These are phyloP conservation scores for Ennomos fuscantarius DNA, from an alignment of 2,888 invertebrate species.

Conservation along the genomic window DNA sequence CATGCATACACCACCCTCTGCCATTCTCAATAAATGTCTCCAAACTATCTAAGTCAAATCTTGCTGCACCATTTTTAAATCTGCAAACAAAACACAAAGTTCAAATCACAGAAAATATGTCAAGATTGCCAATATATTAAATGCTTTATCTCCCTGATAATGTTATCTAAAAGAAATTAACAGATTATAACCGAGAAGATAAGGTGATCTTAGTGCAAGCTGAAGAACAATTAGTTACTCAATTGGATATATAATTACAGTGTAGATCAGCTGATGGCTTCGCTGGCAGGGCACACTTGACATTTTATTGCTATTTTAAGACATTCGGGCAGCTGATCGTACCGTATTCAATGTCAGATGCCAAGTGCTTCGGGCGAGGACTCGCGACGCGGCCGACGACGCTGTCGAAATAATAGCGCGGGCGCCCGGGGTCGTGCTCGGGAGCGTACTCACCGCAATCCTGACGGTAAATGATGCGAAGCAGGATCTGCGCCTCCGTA, in stretches of 20 bases:
- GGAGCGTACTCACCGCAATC: constrained; percentile 78
- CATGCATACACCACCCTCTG: constrained; percentile 69
- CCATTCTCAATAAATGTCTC: constrained; percentile 65
- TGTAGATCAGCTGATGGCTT: constrained; percentile 80
- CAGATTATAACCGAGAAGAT: constrained; percentile 57
- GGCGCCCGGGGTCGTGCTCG: constrained; percentile 24
- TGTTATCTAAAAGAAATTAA: constrained; percentile 60
- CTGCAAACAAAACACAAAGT: constrained; percentile 68
- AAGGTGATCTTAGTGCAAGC: constrained; percentile 54
- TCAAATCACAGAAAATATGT: constrained; percentile 59
- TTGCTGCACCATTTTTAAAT: constrained; percentile 85
- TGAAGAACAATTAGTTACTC: constrained; percentile 63
- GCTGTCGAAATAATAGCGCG: constrained; percentile 31
- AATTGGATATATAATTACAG: constrained; percentile 78
- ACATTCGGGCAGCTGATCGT: constrained; percentile 78
- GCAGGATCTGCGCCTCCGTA: constrained; percentile 82
- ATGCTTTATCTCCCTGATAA: constrained; percentile 57
- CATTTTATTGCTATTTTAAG: constrained; percentile 84
- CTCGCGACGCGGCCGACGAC: constrained; percentile 26
- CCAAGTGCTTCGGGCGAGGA: constrained; percentile 42
- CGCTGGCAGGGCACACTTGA: constrained; percentile 80
- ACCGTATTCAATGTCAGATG: constrained; percentile 79
- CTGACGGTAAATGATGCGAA: constrained; percentile 82
- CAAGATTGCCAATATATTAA: constrained; percentile 55
- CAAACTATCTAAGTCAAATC: constrained; percentile 80